Conservation (phyloP, 2,113 vertebrate species). For the Limnothrissa miodon region DNA sequence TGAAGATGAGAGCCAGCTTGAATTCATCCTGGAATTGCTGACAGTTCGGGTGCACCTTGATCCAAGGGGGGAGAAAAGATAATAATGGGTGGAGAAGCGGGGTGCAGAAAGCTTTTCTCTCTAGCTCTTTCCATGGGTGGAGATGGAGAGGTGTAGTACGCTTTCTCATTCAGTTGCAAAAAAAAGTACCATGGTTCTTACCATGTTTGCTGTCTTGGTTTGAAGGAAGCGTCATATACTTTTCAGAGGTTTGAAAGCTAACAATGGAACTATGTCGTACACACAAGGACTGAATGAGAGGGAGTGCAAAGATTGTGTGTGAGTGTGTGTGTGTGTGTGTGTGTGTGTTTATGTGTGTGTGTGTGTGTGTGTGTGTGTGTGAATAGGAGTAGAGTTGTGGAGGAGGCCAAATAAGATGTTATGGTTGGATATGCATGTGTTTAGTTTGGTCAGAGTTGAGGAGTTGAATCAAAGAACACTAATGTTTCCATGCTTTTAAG, state of each 20-base stretch:
- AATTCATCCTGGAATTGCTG: constrained; percentile 62
- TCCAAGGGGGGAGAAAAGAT: constrained; percentile 37
- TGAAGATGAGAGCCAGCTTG: constrained; percentile 58
- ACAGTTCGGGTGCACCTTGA: constrained; percentile 61
- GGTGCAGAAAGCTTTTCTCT: background rate
- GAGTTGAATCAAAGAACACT: background rate
- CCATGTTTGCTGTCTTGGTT: background rate
- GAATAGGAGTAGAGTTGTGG: background rate
- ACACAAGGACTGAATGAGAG: background rate
- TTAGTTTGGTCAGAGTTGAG: background rate
- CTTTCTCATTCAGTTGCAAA: background rate
- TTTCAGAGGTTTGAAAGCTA: background rate
- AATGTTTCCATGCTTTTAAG: background rate
- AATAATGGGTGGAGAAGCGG: background rate
- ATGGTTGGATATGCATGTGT: background rate
- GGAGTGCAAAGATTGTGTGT: no score
- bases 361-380: background rate
- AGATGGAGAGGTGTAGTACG: background rate
- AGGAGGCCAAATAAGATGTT: background rate
- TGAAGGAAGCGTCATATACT: background rate
- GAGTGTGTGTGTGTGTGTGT: no score
- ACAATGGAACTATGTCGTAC: background rate
- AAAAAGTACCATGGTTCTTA: background rate
- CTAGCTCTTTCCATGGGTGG: background rate
- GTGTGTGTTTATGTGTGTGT: no score